phyloP scores from a whole-genome alignment of 1,140 invertebrate species.

The Wiebesia pumilae region DNA sequence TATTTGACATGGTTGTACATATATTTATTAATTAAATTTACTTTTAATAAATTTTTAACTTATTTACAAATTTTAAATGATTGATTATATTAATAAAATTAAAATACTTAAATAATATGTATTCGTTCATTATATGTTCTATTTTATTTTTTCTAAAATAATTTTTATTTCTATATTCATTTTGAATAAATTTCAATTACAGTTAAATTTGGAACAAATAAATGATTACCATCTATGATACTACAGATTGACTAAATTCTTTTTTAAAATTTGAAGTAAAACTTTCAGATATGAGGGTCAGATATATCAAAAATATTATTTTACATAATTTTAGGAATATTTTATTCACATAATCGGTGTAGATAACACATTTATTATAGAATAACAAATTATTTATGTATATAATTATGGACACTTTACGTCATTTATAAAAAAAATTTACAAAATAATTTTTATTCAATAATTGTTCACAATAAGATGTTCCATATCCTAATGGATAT shows the following conservation, averaged over 20 bases:
- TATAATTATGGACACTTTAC: conserved; percentile 50
- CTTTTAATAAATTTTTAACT: too few relatives aligned
- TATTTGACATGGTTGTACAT: too few relatives aligned
- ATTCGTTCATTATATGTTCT: too few relatives aligned
- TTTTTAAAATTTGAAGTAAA: neutral
- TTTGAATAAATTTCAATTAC: too few relatives aligned
- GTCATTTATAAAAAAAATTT: conserved; percentile 51
- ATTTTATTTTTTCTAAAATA: neutral
- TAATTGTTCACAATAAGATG: conserved; percentile 46
- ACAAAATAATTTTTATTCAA: conserved; percentile 36
- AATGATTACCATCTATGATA: too few relatives aligned
- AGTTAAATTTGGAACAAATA: too few relatives aligned
- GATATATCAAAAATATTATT: neutral
- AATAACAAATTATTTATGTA: conserved; percentile 63
- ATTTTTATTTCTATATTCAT: neutral
- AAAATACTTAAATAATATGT: too few relatives aligned
- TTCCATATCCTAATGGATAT: conserved; percentile 30
- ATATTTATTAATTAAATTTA: neutral
- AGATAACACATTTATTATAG: conserved; percentile 61
- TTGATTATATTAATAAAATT: neutral
- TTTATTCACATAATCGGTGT: conserved; percentile 60
- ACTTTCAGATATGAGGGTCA: neutral
- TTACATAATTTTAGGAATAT: conserved; percentile 40
- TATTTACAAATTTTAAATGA: too few relatives aligned
- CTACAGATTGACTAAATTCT: too few relatives aligned